Conservation (phyloP, 1,140 invertebrate genomes). For the Ladona fulva region DNA sequence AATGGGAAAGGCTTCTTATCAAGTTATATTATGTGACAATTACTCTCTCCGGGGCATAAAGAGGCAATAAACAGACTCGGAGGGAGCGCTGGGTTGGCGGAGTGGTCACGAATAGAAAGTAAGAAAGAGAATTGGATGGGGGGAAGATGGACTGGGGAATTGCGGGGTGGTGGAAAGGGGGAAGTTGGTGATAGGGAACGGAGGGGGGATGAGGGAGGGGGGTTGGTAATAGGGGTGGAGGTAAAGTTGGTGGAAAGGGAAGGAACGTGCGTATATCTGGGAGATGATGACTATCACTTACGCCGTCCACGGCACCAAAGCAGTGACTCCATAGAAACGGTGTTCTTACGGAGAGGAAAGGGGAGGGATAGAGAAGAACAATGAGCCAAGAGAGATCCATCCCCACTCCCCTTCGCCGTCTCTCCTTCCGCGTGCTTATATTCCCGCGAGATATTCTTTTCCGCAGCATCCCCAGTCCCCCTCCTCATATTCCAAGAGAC, state of each 20-base stretch:
- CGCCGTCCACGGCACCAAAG: neutral
- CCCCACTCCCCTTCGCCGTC: neutral
- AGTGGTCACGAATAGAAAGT: no score
- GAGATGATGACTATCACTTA: conserved; percentile 1
- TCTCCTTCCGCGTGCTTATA: neutral
- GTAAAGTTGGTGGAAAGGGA: neutral
- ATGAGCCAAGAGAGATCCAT: neutral
- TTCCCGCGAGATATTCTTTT: neutral
- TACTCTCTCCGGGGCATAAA: no score
- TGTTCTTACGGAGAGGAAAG: neutral
- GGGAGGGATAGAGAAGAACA: neutral
- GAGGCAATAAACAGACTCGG: no score
- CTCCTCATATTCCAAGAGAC: neutral
- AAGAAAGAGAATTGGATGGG: no score
- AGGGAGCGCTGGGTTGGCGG: no score
- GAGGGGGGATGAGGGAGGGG: neutral
- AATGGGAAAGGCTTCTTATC: no score
- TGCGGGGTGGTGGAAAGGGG: no score
- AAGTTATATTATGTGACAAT: no score
- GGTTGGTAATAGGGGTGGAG: neutral
- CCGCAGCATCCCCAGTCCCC: neutral
- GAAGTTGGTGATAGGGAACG: no score
- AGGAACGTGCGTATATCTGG: neutral
- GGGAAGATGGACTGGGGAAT: no score
- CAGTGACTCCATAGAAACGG: neutral